Base-by-base conservation (phyloP, 2,888 invertebrate species). In the Dicranocentrus wangi region DNA sequence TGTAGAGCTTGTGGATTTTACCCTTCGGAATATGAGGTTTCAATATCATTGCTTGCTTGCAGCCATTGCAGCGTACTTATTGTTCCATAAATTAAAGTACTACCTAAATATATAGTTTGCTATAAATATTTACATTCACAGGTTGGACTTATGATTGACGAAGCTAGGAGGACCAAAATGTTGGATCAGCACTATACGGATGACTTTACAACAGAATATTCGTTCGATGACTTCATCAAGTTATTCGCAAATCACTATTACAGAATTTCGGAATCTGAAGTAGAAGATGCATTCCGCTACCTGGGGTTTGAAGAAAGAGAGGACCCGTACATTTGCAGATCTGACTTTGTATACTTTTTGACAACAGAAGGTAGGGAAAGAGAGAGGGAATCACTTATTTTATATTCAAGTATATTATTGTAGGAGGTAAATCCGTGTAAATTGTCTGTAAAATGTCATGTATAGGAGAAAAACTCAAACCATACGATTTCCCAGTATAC, bases 201-300 rank as follows among this genome's bases (percentile, higher is more conserved):
- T 61, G 82, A 82, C 51, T 70, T 23, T 32, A 65, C 58, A 21
- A 82, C 79, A 17, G 82, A 83, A 17, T 82, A 85, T 42, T 55
- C 73, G 0, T 86, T 81, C 55, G 82, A 85, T n/a, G 84, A 86
- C 19, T 86, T 86, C 53, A 66, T 86, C 39, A 84, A 83, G 75
- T 58, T 86, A 13, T 86, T 86, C 58, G 84, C 82, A 10, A 86
- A 86, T 76, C 85, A 86, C 39, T 84, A 70, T 32, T 84, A 84
- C 27, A 25, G 68, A 21, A 60, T 76, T 2, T 66, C 58, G 5
- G 70, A 81, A 10, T 76, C 82, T 8, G 84, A 83, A 39, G 32
- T 83, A n/a, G 79, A 82, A 3, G 82, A 83, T 53, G 79, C 85
- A 3, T 85, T 84, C 47, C 51, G 75, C n/a, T 53, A 68, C 27